Evolutionary conservation across 2,113 vertebrate genomes (phyloP), one percentile per base, ranked within the genome.

Genomic region (Malurus melanocephalus): DNA sequence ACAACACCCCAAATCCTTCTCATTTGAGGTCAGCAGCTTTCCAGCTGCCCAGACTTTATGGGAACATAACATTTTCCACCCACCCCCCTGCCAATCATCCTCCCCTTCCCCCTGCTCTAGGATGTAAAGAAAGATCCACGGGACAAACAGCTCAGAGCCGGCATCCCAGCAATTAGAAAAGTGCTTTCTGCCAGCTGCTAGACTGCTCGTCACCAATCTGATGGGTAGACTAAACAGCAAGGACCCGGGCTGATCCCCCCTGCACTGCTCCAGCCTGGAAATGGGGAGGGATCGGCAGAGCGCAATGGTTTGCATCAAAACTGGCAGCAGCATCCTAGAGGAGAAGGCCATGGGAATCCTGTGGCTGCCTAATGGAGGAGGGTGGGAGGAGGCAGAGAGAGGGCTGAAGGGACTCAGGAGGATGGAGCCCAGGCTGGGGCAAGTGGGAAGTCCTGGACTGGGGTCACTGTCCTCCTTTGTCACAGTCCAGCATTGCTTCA

Each of bases 141-240:
- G 6, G 87, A 59, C 60, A 42, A 94, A 77, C 22, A 76, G 65
- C 83, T 84, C 7, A 0, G 80, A 85, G 65, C 51, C 52, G 0
- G 61, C 79, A 88, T 66, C 67, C 0, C 14, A 93, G 86, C 88
- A 90, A 91, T 94, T 92, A 82, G 62, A 76, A 35, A 78, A 96
- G 90, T 73, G 87, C 85, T 93, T 93, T 92, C 84, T 92, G 88
- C 93, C 94, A 82, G 95, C 93, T 82, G 94, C 74, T 96, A 98
- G 98, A 98, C 98, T 98, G 97, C 95, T 94, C 71, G 98, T 98
- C 98, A 99, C 98, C 98, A 97, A 91, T 89, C 77, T 98, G 99
- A 99, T 98, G 95, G 95, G 98, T 98, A 99, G 98, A 99, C 98
- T 99, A 99, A 99, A 99, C 99, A 99, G 96, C 94, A 19, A 74